Evolutionary conservation across 2,113 vertebrate species (phyloP).

Genomic region (Scomber japonicus): DNA sequence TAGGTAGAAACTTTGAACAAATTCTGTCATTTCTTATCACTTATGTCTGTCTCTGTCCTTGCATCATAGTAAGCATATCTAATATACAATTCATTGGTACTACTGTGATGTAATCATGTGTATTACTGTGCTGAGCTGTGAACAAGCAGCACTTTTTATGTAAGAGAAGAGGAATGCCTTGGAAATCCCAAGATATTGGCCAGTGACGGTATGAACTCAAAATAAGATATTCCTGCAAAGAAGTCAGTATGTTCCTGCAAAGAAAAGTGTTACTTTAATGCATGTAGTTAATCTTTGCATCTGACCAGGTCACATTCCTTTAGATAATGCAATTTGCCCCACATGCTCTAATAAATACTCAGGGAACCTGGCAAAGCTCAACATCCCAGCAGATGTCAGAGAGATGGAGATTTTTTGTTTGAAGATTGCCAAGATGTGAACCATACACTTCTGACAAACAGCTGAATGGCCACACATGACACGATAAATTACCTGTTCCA

Average conservation of each 20-base stretch:
- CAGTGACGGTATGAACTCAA: constrained; percentile 71
- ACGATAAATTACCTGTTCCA: constrained; percentile 28
- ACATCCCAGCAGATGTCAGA: constrained; percentile 54
- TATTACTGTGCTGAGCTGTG: constrained; percentile 1
- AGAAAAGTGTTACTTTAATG: constrained; percentile 71
- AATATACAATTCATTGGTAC: neutral
- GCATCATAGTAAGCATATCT: constrained; percentile 2
- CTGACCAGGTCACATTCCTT: constrained; percentile 83
- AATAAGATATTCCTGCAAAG: constrained; percentile 48
- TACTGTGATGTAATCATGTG: constrained; percentile 16
- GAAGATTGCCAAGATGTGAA: constrained; percentile 60
- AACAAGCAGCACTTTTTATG: constrained; percentile 35
- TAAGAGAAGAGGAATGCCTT: constrained; percentile 26
- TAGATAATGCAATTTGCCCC: constrained; percentile 75
- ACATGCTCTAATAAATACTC: constrained; percentile 68
- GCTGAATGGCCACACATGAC: constrained; percentile 52
- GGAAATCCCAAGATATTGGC: constrained; percentile 56
- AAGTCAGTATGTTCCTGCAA: constrained; percentile 39
- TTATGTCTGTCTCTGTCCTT: neutral
- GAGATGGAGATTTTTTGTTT: constrained; percentile 56
- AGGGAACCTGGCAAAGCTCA: constrained; percentile 63
- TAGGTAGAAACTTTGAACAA: neutral
- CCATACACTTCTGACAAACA: constrained; percentile 49
- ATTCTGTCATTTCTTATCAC: neutral
- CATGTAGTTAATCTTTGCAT: constrained; percentile 71